A percentile compares a stretch with the other conserved stretches of the same genome.
These are phyloP conservation scores for Brachycybe producta DNA, from an alignment of 2,888 invertebrate species.

Conservation along the genomic window DNA sequence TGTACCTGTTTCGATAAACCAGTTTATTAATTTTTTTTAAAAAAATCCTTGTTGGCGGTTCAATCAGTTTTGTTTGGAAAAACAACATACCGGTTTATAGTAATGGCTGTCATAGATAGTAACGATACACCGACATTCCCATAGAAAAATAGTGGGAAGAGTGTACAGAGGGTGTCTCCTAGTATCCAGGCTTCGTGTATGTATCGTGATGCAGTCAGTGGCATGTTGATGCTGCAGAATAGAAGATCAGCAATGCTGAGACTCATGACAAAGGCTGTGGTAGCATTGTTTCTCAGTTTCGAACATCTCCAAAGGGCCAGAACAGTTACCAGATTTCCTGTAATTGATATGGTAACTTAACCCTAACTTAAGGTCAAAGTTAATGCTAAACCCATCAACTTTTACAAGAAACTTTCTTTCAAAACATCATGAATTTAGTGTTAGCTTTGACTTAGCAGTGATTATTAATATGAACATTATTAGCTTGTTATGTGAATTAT, in stretches of 20 bases:
- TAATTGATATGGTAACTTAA: slow-evolving; percentile 29
- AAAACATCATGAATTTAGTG: no score
- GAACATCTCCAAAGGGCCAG: slow-evolving; percentile 62
- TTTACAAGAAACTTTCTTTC: no score
- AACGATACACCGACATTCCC: slow-evolving; percentile 78
- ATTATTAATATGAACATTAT: neutral
- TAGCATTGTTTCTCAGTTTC: slow-evolving; percentile 66
- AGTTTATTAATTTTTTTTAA: neutral
- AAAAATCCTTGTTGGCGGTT: neutral
- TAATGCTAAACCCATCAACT: no score
- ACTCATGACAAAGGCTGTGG: slow-evolving; percentile 75
- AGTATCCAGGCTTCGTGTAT: slow-evolving; percentile 68
- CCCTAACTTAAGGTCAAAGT: no score
- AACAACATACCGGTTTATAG: slow-evolving; percentile 68
- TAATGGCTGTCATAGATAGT: slow-evolving; percentile 78
- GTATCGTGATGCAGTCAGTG: slow-evolving; percentile 63
- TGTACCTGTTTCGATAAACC: slow-evolving; percentile 51
- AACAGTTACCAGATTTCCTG: slow-evolving; percentile 72
- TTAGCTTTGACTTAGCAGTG: no score
- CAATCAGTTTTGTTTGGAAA: neutral
- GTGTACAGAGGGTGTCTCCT: slow-evolving; percentile 59
- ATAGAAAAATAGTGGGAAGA: slow-evolving; percentile 79
- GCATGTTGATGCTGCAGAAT: slow-evolving; percentile 71
- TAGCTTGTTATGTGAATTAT: no score
- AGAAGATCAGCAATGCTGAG: slow-evolving; percentile 72